Conservation (phyloP, 1,140 invertebrate genomes). For the Hyphantria cunea region DNA sequence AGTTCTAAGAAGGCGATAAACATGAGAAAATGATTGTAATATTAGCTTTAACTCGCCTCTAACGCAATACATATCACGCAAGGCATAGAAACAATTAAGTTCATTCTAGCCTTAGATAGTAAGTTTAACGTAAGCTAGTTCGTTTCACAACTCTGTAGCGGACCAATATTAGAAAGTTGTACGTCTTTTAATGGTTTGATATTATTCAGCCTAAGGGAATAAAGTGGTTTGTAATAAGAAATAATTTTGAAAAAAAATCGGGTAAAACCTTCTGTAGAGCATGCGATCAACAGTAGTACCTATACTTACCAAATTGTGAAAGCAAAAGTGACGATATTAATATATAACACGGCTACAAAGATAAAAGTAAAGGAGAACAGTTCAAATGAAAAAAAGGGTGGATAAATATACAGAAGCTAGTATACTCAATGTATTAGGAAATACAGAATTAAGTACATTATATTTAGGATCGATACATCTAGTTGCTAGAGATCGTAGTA, state of each 20-base stretch:
- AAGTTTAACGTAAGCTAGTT: constrained; percentile 74
- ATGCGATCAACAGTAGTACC: not conserved
- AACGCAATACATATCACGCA: constrained; percentile 80
- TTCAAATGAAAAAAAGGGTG: constrained; percentile 18
- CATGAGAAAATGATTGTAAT: constrained; percentile 40
- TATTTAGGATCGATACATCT: constrained; percentile 59
- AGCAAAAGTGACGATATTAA: constrained; percentile 11
- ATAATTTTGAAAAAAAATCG: constrained; percentile 11
- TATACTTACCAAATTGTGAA: constrained; percentile 1
- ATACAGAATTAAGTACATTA: constrained; percentile 63
- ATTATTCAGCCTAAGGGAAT: constrained; percentile 16
- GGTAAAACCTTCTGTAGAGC: not conserved
- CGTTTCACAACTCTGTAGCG: constrained; percentile 78
- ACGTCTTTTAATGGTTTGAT: constrained; percentile 53
- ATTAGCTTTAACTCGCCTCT: constrained; percentile 75
- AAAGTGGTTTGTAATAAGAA: constrained; percentile 13
- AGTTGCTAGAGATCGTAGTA: constrained; percentile 62
- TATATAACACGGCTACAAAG: constrained; percentile 10
- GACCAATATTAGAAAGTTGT: constrained; percentile 82
- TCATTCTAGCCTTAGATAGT: constrained; percentile 72
- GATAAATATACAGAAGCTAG: constrained; percentile 46
- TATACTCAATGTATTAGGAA: constrained; percentile 59
- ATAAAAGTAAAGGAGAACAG: constrained; percentile 2
- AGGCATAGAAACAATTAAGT: constrained; percentile 74
- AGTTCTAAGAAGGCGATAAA: constrained; percentile 37